Evolutionary conservation across 2,888 invertebrate genomes (phyloP).

Genomic region (Lissonota sp.): DNA sequence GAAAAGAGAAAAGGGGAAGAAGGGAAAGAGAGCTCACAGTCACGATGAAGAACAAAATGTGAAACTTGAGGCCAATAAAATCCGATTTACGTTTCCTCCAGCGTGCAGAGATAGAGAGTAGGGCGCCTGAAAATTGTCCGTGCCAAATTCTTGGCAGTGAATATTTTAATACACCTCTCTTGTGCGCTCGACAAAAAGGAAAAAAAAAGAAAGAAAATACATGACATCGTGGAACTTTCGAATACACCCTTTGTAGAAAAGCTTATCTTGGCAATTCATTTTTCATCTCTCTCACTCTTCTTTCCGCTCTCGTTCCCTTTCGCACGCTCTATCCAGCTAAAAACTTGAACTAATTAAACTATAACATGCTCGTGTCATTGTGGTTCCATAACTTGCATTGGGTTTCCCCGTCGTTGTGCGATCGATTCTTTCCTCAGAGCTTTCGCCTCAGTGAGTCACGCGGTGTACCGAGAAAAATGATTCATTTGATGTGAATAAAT

Average conservation of each 20-base stretch:
- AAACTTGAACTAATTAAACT: conserved; percentile 38
- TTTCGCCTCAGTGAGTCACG: too few species aligned
- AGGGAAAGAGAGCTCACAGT: conserved; percentile 6
- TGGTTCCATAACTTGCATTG: background rate
- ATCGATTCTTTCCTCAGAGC: too few species aligned
- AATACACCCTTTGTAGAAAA: conserved; percentile 15
- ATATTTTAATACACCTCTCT: conserved; percentile 40
- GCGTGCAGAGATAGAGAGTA: conserved; percentile 6
- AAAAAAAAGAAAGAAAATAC: conserved; percentile 5
- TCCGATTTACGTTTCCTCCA: conserved; percentile 47
- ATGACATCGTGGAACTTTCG: conserved; percentile 10
- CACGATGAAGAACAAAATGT: conserved; percentile 41
- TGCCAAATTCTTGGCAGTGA: conserved; percentile 43
- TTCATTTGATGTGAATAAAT: too few species aligned
- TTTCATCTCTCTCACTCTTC: background rate
- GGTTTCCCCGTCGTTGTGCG: too few species aligned
- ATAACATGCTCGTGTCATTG: conserved; percentile 20
- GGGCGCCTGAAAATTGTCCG: conserved; percentile 26
- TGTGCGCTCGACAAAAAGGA: background rate
- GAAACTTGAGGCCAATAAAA: conserved; percentile 50
- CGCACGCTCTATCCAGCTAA: background rate
- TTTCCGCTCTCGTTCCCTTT: background rate
- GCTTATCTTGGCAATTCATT: background rate
- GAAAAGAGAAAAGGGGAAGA: background rate
- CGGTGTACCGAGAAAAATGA: too few species aligned